phyloP scores from a whole-genome alignment of 1,140 invertebrate genomes.

The Lucilia cuprina region DNA sequence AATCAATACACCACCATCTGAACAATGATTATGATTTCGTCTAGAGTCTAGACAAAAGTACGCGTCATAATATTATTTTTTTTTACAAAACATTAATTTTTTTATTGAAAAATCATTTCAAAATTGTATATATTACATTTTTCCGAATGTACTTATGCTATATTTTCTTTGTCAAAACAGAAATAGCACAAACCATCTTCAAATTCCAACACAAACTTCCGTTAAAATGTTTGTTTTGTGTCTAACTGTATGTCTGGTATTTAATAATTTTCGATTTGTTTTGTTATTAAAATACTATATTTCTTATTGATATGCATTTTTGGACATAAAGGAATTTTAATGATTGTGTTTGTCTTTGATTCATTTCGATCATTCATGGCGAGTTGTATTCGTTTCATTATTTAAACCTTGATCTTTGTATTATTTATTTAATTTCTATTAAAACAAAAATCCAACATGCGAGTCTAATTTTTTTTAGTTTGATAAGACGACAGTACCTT shows the following conservation, averaged over 20 bases:
- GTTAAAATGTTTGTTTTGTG: not conserved
- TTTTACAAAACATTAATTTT: too few species aligned
- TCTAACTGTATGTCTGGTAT: not conserved
- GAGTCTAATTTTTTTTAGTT: not conserved
- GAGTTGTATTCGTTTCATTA: not conserved
- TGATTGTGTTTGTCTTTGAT: not conserved
- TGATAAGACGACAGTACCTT: not conserved
- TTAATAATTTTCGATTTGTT: not conserved
- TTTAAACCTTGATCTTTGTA: slow-evolving; percentile 2
- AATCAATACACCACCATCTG: too few species aligned
- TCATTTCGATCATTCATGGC: not conserved
- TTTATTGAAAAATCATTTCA: too few species aligned
- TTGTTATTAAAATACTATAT: not conserved
- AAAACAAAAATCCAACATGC: not conserved
- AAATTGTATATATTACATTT: not conserved
- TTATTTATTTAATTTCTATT: not conserved
- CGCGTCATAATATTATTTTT: too few species aligned
- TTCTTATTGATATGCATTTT: not conserved
- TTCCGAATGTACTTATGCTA: not conserved
- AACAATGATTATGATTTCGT: too few species aligned
- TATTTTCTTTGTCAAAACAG: too few species aligned
- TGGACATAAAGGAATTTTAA: not conserved
- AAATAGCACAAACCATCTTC: too few species aligned
- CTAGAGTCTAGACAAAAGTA: too few species aligned
- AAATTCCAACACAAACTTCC: not conserved